Base-by-base conservation (phyloP, 1,140 invertebrate species). In the Episyrphus balteatus region DNA sequence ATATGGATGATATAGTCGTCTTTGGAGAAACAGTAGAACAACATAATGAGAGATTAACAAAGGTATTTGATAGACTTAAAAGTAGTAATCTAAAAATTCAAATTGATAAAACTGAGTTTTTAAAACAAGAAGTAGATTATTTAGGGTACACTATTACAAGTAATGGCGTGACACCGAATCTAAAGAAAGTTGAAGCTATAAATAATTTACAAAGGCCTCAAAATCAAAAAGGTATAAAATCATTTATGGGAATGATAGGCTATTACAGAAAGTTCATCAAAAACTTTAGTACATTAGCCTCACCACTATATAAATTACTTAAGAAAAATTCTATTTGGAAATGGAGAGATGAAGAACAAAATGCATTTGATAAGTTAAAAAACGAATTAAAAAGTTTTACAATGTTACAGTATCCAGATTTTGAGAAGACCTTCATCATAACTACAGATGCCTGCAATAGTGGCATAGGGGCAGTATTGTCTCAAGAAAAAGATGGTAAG, bases 221-320 rank as follows among this genome's bases (percentile, higher is more conserved):
- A 12, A 51, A 49, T 49, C 17, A 41, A 33, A 44, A 53, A 19
- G 47, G 54, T 34, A 38, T 55, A 2, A 52, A 52, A 48, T 32
- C 42, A 11, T 62, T 63, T 48, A 42, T 62, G 3, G 55, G 51
- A 3, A 45, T 63, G n/a, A 48, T 51, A 10, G 47, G 47, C 32
- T 63, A 57, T 21, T 62, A 56, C 36, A 21, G 60, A 12, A 14
- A 49, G 6, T 55, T 56, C 47, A 51, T 62, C n/a, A 37, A 49
- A 26, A 45, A 48, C 11, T 62, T 52, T 42, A 44, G 52, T 1
- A 19, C 49, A 15, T 50, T 55, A n/a, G 46, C 51, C 6, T 33
- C 40, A 15, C 50, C 51, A 1, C 21, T 59, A 19, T 50, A 54
- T 42, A 30, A 50, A n/a, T 26, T 69, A 46, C 36, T 70, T 21